Conservation (phyloP, 2,888 invertebrate genomes). For the Mayetiola destructor region DNA sequence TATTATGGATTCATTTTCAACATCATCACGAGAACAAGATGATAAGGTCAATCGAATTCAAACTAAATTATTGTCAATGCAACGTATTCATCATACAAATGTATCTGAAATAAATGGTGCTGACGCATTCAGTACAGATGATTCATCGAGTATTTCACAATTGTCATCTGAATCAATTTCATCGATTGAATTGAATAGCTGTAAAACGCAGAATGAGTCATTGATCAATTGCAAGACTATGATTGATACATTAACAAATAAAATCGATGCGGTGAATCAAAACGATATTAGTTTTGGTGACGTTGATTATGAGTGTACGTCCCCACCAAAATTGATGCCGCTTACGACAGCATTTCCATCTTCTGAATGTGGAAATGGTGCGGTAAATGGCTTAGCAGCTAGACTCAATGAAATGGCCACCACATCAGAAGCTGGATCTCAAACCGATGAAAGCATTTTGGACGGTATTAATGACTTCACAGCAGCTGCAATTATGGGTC, state of each 20-base stretch:
- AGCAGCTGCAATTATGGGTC: background rate
- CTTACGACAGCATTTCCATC: too few relatives aligned
- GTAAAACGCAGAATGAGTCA: background rate
- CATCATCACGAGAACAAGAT: slow-evolving; percentile 1
- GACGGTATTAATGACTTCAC: slow-evolving; percentile 24
- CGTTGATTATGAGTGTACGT: too few relatives aligned
- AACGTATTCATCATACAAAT: slow-evolving; percentile 18
- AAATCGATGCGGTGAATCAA: background rate
- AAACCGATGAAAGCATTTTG: slow-evolving; percentile 38
- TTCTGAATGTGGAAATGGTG: too few relatives aligned
- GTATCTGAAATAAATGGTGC: background rate
- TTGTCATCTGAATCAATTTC: slow-evolving; percentile 29
- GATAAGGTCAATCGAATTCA: slow-evolving; percentile 26
- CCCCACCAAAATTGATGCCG: too few relatives aligned
- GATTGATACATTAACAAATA: background rate
- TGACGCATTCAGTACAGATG: background rate
- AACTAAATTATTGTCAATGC: slow-evolving; percentile 34
- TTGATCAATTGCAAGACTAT: background rate
- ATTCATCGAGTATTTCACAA: slow-evolving; percentile 7
- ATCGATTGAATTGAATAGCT: background rate
- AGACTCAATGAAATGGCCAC: slow-evolving; percentile 36
- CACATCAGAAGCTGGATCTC: slow-evolving; percentile 41
- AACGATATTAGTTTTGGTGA: background rate
- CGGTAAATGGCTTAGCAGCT: slow-evolving; percentile 44
- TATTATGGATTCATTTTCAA: background rate